Evolutionary conservation across 2,113 vertebrate species (phyloP).

Genomic region (Eulacestoma nigropectus): DNA sequence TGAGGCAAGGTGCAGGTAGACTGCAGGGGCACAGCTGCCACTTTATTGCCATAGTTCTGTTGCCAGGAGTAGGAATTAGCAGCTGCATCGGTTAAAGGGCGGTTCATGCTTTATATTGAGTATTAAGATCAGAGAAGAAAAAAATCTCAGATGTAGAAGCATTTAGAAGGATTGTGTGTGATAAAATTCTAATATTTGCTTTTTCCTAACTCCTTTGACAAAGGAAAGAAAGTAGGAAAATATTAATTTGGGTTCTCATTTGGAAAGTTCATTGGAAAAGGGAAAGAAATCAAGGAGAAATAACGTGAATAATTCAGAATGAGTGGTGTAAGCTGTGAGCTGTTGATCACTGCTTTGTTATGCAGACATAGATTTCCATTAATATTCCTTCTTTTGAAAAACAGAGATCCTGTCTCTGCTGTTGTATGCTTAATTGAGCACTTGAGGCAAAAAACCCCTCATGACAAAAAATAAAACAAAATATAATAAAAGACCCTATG

Average conservation of each 20-base stretch:
- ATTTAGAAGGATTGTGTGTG: not conserved
- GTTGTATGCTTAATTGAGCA: conserved; percentile 22
- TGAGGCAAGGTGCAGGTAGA: not conserved
- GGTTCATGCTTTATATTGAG: not conserved
- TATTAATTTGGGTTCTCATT: not conserved
- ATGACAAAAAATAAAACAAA: not conserved
- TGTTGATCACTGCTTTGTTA: not conserved
- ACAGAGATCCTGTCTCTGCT: not conserved
- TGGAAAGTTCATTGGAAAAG: not conserved
- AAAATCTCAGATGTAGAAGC: not conserved
- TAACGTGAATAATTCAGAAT: not conserved
- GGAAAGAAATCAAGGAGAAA: not conserved
- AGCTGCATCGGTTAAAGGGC: not conserved
- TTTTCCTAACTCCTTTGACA: not conserved
- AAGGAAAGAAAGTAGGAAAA: not conserved
- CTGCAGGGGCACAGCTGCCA: not conserved
- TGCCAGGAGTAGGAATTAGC: not conserved
- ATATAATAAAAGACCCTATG: not conserved
- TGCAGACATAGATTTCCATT: not conserved
- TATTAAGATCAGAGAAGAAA: not conserved
- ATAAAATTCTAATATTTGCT: not conserved
- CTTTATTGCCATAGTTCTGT: not conserved
- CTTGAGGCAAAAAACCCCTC: not conserved
- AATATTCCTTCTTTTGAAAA: conserved; percentile 9
- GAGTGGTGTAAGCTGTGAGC: not conserved